phyloP scores from a whole-genome alignment of 1,140 invertebrate genomes.

The Chrysomallon squamiferum region DNA sequence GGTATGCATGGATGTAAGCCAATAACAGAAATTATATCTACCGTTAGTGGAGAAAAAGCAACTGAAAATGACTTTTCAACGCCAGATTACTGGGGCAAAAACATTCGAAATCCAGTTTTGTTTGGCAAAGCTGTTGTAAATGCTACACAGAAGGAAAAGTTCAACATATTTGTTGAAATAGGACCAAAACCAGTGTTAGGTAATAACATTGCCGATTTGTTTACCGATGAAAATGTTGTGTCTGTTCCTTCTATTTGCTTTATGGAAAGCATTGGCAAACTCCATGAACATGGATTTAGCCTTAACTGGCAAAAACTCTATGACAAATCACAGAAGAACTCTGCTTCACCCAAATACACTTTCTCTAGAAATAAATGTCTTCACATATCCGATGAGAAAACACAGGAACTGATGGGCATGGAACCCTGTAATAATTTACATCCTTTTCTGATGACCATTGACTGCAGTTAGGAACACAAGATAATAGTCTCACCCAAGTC shows the following conservation, averaged over 20 bases:
- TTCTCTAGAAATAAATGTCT: neutral
- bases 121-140: slow-evolving; percentile 17
- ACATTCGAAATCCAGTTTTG: slow-evolving; percentile 18
- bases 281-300: slow-evolving; percentile 10
- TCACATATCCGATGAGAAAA: neutral
- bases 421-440: neutral
- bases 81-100: slow-evolving; percentile 16
- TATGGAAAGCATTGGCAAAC: neutral
- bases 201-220: slow-evolving; percentile 16
- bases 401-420: neutral
- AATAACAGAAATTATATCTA: slow-evolving; percentile 10
- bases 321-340: neutral
- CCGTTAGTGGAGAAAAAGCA: slow-evolving; percentile 12
- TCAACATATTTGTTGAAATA: slow-evolving; percentile 25
- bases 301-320: neutral
- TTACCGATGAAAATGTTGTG: neutral
- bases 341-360: neutral
- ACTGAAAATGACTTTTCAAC: neutral
- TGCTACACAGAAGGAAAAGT: neutral
- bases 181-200: slow-evolving; percentile 23
- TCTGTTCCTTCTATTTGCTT: slow-evolving; percentile 15
- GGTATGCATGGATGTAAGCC: neutral
- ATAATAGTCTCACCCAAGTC: neutral
- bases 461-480: neutral
- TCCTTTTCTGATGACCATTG: neutral